phyloP scores from a whole-genome alignment of 2,888 invertebrate genomes.

The Athalia rosae region DNA sequence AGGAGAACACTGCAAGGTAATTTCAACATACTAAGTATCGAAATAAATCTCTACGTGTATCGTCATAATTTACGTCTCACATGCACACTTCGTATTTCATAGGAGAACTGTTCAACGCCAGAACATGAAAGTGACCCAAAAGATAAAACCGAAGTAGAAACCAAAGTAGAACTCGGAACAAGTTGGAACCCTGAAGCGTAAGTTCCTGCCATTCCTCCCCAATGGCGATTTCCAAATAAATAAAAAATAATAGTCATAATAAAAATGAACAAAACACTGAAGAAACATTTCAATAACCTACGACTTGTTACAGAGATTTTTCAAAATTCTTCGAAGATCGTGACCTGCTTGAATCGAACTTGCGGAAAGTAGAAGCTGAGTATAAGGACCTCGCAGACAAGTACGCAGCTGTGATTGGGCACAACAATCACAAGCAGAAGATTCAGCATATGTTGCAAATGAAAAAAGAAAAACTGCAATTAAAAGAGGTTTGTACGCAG shows the following conservation, averaged over 20 bases:
- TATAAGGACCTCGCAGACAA: constrained; percentile 76
- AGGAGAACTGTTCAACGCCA: constrained; percentile 12
- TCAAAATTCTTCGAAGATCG: constrained; percentile 57
- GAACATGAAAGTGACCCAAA: constrained; percentile 7
- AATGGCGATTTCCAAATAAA: constrained; percentile 12
- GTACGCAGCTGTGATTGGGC: constrained; percentile 78
- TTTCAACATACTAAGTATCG: neutral
- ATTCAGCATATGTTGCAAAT: constrained; percentile 76
- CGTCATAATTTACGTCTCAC: too few relatives aligned
- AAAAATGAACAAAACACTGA: neutral
- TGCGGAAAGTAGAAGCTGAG: constrained; percentile 72
- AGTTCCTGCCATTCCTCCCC: constrained; percentile 20
- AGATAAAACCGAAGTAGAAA: constrained; percentile 49
- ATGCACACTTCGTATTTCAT: neutral
- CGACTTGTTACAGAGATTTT: constrained; percentile 57
- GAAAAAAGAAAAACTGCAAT: constrained; percentile 73
- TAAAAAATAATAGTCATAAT: neutral
- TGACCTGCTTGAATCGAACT: constrained; percentile 73
- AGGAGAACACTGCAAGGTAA: constrained; percentile 46
- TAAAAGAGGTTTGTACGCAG: constrained; percentile 72
- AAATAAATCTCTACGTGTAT: too few relatives aligned
- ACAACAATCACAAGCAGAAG: constrained; percentile 81
- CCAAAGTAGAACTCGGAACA: constrained; percentile 24
- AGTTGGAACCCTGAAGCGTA: constrained; percentile 59
- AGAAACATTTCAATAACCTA: neutral